Base-by-base conservation (phyloP, 1,140 invertebrate genomes). In the Leptopilina boulardi region DNA sequence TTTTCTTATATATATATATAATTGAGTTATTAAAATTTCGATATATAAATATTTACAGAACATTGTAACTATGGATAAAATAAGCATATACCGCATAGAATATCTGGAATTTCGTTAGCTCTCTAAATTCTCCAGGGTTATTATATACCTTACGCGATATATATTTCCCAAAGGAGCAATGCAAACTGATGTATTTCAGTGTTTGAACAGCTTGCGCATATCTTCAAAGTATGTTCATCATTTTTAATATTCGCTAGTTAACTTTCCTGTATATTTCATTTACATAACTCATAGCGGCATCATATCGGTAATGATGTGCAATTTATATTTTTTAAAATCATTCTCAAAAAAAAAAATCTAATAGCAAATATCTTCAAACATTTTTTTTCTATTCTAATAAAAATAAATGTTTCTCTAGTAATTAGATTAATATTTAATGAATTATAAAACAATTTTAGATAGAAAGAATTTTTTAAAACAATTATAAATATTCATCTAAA, bases 251-350 rank as follows among this genome's bases (percentile, higher is more conserved):
- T 66, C 13, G 11, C 23, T 15, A 30, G 11, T 15, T 66, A 30
- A 66, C 0, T 66, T 34, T 66, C 56, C n/a, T n/a, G n/a, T 15
- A 8, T 66, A 26, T 11, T 66, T 23, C 21, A 66, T 66, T 66
- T 66, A 11, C 56, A 30, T 66, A 66, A 30, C 21, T 15, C 21
- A 26, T 66, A 66, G 56, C 56, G 11, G 23, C 56, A 66, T 66
- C 56, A 66, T 66, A 66, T 66, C 56, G 56, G 56, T 66, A 66
- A 66, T 66, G 56, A 26, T 66, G 56, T 30, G 15, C 56, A 66
- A 66, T 66, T 56, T 56, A 26, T 23, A 23, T 56, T 66, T 15
- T 30, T 21, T 0, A 66, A 30, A 13, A 23, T 11, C 4, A 56
- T 9, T 23, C 54, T 23, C 18, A 56, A 56, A 56, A n/a, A n/a